Base-by-base conservation (phyloP, 2,113 vertebrate genomes). In the Talpa occidentalis region DNA sequence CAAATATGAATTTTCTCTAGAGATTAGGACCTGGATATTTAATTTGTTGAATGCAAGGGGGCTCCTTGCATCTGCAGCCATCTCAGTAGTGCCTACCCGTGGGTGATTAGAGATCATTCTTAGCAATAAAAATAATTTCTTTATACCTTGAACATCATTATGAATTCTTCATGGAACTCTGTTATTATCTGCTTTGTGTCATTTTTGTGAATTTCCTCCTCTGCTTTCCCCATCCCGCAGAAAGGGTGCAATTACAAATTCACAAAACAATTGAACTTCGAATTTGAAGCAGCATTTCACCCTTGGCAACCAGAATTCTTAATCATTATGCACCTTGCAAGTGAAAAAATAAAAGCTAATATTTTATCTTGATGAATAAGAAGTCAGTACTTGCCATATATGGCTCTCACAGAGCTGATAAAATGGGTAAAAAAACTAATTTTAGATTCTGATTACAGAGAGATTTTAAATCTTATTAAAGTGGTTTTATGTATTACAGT, bases 141-240 rank as follows among this genome's bases (percentile, higher is more conserved):
- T 94, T 93, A 93, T 67, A 74, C 90, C 15, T 74, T 81, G 84
- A 83, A 93, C 96, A 97, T 96, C 97, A 96, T 97, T 94, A 42
- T 90, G 83, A 95, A 94, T 96, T 90, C 69, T 80, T 81, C 60
- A 87, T 94, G 40, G 76, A 67, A 73, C 79, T 81, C 40, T 64
- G 60, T 81, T 86, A 66, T 95, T 92, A 94, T 94, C 95, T 96
- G 62, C 87, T 89, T 94, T 91, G 80, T 96, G 94, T 93, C 85
- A 93, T 66, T 92, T 95, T 59, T 93, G 40, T 86, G 90, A 77
- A 59, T 97, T 94, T 93, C 93, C 56, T 88, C 91, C 80, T 95
- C 96, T 97, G 97, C 96, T 94, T 98, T 97, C 74, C 35, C 94
- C 69, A 93, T 97, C 97, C 97, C 92, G 97, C 86, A 97, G 85